Evolutionary conservation across 2,797 vertebrate species (phyloP).

Genomic region (Sebastes diploproa): DNA sequence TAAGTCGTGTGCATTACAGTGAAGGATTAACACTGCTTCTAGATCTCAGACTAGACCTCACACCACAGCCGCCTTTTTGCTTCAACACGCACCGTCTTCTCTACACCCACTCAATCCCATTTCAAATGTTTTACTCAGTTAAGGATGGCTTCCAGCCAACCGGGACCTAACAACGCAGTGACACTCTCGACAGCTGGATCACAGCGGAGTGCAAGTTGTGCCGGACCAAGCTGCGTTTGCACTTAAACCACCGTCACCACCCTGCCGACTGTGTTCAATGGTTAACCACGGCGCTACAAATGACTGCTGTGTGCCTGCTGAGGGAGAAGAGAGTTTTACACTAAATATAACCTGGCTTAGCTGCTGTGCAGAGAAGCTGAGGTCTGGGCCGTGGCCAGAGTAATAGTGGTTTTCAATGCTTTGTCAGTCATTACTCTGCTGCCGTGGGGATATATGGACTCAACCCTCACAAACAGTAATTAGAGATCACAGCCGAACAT

Average conservation of each 20-base stretch:
- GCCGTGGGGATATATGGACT: slow-evolving; percentile 31
- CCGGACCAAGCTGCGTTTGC: slow-evolving; percentile 51
- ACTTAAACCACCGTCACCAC: slow-evolving; percentile 48
- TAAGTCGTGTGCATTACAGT: slow-evolving; percentile 1
- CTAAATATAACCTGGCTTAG: slow-evolving; percentile 67
- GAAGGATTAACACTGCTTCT: slow-evolving; percentile 36
- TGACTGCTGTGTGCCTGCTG: slow-evolving; percentile 49
- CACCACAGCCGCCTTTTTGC: not conserved
- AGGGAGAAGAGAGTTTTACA: slow-evolving; percentile 56
- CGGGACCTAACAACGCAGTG: slow-evolving; percentile 32
- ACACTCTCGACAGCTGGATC: slow-evolving; percentile 50
- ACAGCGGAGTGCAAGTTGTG: slow-evolving; percentile 36
- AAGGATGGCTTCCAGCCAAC: slow-evolving; percentile 5
- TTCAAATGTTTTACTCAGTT: slow-evolving; percentile 14
- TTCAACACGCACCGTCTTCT: not conserved
- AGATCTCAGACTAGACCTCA: slow-evolving; percentile 13
- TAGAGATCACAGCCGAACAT: slow-evolving; percentile 59
- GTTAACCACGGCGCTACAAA: slow-evolving; percentile 67
- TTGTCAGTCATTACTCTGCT: slow-evolving; percentile 59
- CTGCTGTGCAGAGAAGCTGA: slow-evolving; percentile 57
- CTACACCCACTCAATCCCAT: slow-evolving; percentile 3
- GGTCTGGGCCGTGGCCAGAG: slow-evolving; percentile 71
- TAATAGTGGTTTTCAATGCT: slow-evolving; percentile 60
- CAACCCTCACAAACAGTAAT: slow-evolving; percentile 57
- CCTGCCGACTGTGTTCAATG: slow-evolving; percentile 54